Evolutionary conservation across 2,797 vertebrate species (phyloP).

Genomic region (Limosa lapponica): DNA sequence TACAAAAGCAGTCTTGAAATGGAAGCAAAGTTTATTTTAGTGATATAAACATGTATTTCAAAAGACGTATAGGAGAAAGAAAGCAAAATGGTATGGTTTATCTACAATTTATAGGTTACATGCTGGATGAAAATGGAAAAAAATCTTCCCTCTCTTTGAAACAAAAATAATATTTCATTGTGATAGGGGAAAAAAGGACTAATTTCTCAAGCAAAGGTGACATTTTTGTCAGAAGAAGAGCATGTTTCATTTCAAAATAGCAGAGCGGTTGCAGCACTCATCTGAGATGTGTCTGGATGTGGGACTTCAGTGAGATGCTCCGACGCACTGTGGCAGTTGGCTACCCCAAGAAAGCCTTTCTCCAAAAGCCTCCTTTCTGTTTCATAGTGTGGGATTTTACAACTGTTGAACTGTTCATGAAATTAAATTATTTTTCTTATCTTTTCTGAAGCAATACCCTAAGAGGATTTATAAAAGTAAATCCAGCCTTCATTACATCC

Average conservation of each 20-base stretch:
- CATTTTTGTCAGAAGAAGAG: background rate
- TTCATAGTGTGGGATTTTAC: background rate
- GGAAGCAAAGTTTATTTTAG: background rate
- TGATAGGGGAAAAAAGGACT: background rate
- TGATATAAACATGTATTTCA: background rate
- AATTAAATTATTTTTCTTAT: slow-evolving; percentile 65
- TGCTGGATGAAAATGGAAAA: background rate
- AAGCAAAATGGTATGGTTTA: background rate
- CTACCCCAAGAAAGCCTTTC: background rate
- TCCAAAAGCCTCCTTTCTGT: background rate
- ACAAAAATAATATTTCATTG: background rate
- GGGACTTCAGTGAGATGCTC: background rate
- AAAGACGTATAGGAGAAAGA: background rate
- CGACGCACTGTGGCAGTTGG: background rate
- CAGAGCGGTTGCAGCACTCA: background rate
- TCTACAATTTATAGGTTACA: background rate
- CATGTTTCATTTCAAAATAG: background rate
- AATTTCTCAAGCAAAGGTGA: background rate
- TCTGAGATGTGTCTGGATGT: background rate
- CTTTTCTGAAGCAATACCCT: slow-evolving; percentile 19
- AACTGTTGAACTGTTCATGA: slow-evolving; percentile 8
- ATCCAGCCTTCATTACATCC: slow-evolving; percentile 38
- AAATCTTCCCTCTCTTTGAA: background rate
- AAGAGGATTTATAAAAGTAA: slow-evolving; percentile 53
- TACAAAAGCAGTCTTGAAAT: background rate